phyloP scores from a whole-genome alignment of 2,888 invertebrate genomes.

The Horisme vitalbata region DNA sequence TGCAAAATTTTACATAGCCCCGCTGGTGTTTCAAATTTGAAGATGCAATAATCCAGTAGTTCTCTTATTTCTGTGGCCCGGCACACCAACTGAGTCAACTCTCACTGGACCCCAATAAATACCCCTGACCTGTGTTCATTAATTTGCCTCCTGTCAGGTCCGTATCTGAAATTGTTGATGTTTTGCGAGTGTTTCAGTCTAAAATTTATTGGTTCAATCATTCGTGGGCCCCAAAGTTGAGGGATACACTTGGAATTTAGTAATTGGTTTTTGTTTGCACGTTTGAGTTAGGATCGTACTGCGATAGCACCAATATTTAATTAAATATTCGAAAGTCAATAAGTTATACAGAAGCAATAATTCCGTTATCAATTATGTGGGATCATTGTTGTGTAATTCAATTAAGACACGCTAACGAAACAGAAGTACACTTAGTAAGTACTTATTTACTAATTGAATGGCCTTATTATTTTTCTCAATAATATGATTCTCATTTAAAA shows the following conservation, averaged over 20 bases:
- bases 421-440: no score
- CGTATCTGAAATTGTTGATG: constrained; percentile 76
- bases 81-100: constrained; percentile 46
- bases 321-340: no score
- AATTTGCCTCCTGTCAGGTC: constrained; percentile 70
- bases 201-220: constrained; percentile 69
- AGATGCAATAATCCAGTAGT: neutral
- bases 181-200: constrained; percentile 68
- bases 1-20: no score
- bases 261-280: constrained; percentile 41
- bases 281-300: constrained; percentile 21
- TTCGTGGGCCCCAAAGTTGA: constrained; percentile 58
- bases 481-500: no score
- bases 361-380: no score
- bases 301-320: constrained; percentile 12
- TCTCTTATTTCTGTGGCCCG: constrained; percentile 8
- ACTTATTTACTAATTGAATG: no score
- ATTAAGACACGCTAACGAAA: no score
- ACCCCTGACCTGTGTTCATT: constrained; percentile 70
- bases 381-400: no score
- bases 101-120: constrained; percentile 67
- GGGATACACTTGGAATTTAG: constrained; percentile 54
- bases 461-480: no score
- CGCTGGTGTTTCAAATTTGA: no score
- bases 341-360: no score